Base-by-base conservation (phyloP, 2,113 vertebrate species). In the Corythaixoides concolor region DNA sequence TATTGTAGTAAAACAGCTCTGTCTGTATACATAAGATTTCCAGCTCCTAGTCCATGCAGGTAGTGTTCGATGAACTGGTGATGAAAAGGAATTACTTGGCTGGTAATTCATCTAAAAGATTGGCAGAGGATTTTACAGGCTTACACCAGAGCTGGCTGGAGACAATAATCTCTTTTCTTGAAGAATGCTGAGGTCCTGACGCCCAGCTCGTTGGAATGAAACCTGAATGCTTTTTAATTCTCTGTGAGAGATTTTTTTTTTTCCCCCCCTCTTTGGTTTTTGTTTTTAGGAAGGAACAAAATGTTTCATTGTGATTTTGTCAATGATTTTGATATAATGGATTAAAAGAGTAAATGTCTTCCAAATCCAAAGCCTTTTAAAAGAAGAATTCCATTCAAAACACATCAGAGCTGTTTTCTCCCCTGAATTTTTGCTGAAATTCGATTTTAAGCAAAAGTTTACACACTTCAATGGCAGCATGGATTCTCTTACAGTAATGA, bases 291-390 rank as follows among this genome's bases (percentile, higher is more conserved):
- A 95, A 94, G 89, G 96, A 96, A 97, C 96, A 97, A 97, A 97
- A 97, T 97, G 96, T 97, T 97, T 97, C 94, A 97, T 97, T 97
- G 95, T 94, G 90, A 95, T 97, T 97, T 97, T 97, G 97, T 96
- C 95, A 95, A 95, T 96, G 89, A 96, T 97, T 97, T 96, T 94
- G 94, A 97, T 97, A 97, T 96, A 96, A 97, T 96, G 95, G 93
- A 95, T 91, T 95, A 94, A 96, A 97, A 95, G 95, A 96, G 91
- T 96, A 97, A 96, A 97, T 94, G 94, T 97, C 95, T 96, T 95
- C 95, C 89, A 97, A 94, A 93, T 97, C 66, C 84, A 85, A 95
- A 95, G 94, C 91, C 58, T 95, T 96, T 97, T 90, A 89, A 91
- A 95, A 91, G 73, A 89, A 92, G 91, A 95, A 95, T 97, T 96